Percentiles rank a stretch among this genome's conserved stretches.
Evolutionary conservation across 2,113 vertebrate species (phyloP).

Genomic region (Mixornis gularis): DNA sequence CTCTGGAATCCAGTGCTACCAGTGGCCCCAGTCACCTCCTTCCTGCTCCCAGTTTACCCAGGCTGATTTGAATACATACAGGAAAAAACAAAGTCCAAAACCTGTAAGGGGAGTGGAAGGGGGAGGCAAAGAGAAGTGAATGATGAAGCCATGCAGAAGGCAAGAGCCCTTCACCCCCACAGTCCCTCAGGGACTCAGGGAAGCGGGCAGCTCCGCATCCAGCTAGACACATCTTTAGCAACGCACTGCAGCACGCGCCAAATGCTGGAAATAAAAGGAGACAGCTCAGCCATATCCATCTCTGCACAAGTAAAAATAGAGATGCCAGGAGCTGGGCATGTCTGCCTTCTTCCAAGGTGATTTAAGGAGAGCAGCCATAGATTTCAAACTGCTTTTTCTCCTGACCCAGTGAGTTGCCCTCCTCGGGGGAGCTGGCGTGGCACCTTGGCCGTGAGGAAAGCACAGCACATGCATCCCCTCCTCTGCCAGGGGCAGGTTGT

Average conservation of each 20-base stretch:
- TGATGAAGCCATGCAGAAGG: neutral
- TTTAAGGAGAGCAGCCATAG: neutral
- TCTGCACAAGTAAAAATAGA: slow-evolving; percentile 15
- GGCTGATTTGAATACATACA: neutral
- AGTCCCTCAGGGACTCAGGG: neutral
- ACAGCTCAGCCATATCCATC: slow-evolving; percentile 41
- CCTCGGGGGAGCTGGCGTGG: accelerated
- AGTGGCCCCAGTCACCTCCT: neutral
- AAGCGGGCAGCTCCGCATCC: neutral
- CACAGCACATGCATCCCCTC: neutral
- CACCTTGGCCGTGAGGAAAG: neutral
- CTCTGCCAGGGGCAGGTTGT: neutral
- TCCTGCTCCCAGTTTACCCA: neutral
- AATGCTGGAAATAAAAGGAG: slow-evolving; percentile 14
- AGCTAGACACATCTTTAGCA: neutral
- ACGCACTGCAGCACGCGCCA: neutral
- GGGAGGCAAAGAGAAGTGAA: neutral
- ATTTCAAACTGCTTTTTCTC: neutral
- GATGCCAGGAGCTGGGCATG: slow-evolving; percentile 13
- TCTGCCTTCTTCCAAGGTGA: slow-evolving; percentile 20
- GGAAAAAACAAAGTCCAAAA: neutral
- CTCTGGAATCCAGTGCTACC: neutral
- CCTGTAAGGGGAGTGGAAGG: neutral
- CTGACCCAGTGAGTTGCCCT: neutral
- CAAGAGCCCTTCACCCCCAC: neutral